phyloP scores from a whole-genome alignment of 2,797 vertebrate genomes.

The Hydrophis major region DNA sequence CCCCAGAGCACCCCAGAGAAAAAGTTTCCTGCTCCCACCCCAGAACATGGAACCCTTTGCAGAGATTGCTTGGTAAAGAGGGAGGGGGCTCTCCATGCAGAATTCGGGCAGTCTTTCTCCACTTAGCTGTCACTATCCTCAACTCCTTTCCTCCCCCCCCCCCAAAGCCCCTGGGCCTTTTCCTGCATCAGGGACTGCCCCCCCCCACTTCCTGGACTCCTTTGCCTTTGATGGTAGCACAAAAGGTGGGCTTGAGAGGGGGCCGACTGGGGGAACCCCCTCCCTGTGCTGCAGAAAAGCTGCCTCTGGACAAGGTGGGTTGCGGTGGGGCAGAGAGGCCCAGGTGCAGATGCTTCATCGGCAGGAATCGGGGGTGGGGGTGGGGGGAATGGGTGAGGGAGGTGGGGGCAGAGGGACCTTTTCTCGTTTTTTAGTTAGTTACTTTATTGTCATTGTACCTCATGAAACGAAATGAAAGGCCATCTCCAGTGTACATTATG shows the following conservation, averaged over 20 bases:
- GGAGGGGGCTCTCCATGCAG: neutral
- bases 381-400: neutral
- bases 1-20: neutral
- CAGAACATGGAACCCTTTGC: neutral
- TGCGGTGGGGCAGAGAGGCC: neutral
- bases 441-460: too few species aligned
- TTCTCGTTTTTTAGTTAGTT: neutral
- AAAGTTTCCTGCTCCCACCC: neutral
- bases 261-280: neutral
- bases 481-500: too few species aligned
- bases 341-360: neutral
- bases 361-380: neutral
- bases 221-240: neutral
- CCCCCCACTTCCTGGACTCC: neutral
- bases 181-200: neutral
- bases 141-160: neutral
- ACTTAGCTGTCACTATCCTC: too few species aligned
- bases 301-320: neutral
- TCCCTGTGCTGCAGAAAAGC: neutral
- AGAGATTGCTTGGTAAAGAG: neutral
- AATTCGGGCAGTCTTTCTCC: neutral
- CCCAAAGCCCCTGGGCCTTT: neutral
- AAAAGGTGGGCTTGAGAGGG: neutral
- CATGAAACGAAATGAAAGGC: too few species aligned
- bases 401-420: neutral